Percentiles rank a stretch among this genome's conserved stretches.
Evolutionary conservation across 2,113 vertebrate species (phyloP).

Genomic region (Notechis scutatus): DNA sequence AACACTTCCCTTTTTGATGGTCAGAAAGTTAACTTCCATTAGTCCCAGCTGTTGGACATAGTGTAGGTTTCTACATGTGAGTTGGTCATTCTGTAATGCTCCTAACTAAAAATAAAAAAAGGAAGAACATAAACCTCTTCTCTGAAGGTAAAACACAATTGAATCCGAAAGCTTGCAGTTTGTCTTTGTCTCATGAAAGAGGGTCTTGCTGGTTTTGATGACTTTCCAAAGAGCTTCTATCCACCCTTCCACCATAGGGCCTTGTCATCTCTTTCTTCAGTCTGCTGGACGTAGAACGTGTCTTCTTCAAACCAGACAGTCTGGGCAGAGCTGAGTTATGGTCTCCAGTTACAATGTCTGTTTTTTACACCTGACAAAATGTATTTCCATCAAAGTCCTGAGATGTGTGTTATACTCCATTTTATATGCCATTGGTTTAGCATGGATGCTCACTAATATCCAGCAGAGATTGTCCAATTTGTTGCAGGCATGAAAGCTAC

Average conservation of each 20-base stretch:
- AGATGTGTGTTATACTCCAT: constrained; percentile 1
- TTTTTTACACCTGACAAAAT: constrained; percentile 2
- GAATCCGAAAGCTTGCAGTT: neutral
- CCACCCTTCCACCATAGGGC: neutral
- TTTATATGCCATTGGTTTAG: constrained; percentile 10
- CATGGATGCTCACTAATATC: neutral
- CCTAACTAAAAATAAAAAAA: neutral
- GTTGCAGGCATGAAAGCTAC: neutral
- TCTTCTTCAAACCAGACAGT: neutral
- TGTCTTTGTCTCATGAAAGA: neutral
- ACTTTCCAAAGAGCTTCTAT: neutral
- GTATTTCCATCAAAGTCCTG: neutral
- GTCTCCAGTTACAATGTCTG: neutral
- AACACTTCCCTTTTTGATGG: neutral
- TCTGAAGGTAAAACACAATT: neutral
- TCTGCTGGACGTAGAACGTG: neutral
- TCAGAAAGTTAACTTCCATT: neutral
- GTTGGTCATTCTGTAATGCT: neutral
- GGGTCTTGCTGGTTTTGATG: neutral
- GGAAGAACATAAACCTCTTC: neutral
- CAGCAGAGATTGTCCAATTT: neutral
- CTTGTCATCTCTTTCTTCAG: neutral
- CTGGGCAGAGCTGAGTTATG: neutral
- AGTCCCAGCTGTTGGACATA: neutral
- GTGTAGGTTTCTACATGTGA: neutral